Conservation (phyloP, 2,113 vertebrate species). For the Sylvilagus bachmani region DNA sequence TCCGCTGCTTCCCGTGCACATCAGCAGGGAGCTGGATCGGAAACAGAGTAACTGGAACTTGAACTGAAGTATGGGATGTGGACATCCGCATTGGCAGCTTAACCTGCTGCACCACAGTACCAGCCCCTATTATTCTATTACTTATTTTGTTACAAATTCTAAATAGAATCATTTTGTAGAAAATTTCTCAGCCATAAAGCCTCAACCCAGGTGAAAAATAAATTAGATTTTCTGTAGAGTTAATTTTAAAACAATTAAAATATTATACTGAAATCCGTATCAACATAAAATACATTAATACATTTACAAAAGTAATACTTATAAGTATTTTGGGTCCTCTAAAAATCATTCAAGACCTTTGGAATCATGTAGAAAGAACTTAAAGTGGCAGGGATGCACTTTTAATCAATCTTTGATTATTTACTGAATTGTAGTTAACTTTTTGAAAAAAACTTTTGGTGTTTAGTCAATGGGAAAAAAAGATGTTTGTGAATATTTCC, state of each 20-base stretch:
- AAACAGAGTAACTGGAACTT: too few species aligned
- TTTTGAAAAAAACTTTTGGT: background rate
- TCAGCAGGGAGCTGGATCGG: too few species aligned
- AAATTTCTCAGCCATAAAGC: background rate
- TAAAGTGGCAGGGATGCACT: background rate
- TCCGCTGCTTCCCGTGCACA: too few species aligned
- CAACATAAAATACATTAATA: background rate
- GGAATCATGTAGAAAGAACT: background rate
- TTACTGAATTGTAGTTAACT: slow-evolving; percentile 8
- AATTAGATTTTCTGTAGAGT: background rate
- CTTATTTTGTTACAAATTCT: background rate
- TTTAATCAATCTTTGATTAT: background rate
- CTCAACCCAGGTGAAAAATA: background rate
- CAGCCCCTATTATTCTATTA: background rate
- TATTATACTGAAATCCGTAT: background rate
- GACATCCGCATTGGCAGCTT: too few species aligned
- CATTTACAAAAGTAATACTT: background rate
- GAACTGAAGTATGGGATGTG: too few species aligned
- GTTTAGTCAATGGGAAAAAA: slow-evolving; percentile 26
- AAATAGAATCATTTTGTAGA: background rate
- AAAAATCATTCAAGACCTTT: background rate
- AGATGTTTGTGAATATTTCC: background rate
- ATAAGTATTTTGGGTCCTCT: background rate
- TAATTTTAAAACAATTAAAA: background rate
- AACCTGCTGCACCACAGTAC: too few species aligned